phyloP scores from a whole-genome alignment of 2,797 vertebrate species.

The Xiphophorus birchmanni region DNA sequence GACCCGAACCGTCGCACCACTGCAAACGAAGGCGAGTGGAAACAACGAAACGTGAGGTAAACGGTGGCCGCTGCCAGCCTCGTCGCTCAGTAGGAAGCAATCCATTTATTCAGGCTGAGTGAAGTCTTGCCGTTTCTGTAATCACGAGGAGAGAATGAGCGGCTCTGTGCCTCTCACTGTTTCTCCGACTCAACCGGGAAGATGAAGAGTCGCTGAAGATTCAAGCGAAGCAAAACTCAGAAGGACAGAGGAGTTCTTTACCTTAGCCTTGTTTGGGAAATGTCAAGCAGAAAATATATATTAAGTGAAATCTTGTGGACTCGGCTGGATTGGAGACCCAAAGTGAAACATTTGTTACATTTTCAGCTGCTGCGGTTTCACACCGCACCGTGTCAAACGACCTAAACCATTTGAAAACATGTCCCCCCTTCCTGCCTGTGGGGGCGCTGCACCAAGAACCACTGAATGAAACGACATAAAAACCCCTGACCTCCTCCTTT shows the following conservation, averaged over 20 bases:
- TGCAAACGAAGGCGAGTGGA: conserved; percentile 24
- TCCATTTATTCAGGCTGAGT: conserved; percentile 34
- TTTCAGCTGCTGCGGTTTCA: too few species aligned
- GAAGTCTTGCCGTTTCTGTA: conserved; percentile 30
- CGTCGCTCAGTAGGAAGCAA: conserved; percentile 23
- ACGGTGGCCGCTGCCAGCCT: not conserved
- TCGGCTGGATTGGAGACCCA: too few species aligned
- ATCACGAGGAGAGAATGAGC: conserved; percentile 15
- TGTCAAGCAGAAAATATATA: not conserved
- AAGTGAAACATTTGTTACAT: too few species aligned
- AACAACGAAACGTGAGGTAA: conserved; percentile 5
- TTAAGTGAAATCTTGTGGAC: not conserved
- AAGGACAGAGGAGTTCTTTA: not conserved
- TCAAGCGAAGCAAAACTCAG: not conserved
- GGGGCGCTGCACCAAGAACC: too few species aligned
- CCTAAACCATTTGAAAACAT: too few species aligned
- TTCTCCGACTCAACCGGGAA: not conserved
- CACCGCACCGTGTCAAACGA: too few species aligned
- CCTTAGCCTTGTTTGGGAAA: not conserved
- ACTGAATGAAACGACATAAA: too few species aligned
- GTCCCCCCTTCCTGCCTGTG: too few species aligned
- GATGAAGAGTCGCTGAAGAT: not conserved
- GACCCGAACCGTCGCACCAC: not conserved
- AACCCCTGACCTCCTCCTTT: too few species aligned
- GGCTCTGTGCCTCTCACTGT: not conserved